A percentile compares a stretch with the other conserved stretches of the same genome.
These are phyloP conservation scores for Chrysochloris asiatica DNA, from an alignment of 2,113 vertebrate genomes.

Conservation along the genomic window DNA sequence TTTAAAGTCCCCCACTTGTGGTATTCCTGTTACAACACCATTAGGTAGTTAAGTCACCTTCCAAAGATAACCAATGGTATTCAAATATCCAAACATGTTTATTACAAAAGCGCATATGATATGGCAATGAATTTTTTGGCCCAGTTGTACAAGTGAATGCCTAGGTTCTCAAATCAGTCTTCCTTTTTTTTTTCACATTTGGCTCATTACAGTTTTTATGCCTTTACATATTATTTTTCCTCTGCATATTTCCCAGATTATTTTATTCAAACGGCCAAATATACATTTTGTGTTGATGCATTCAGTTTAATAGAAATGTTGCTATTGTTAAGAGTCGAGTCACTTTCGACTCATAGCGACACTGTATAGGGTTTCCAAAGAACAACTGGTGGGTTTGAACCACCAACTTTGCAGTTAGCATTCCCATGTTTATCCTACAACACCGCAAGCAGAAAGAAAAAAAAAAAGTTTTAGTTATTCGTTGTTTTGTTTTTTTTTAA, in stretches of 20 bases:
- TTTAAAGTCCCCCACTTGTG: background rate
- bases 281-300: slow-evolving; percentile 3
- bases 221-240: background rate
- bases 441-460: no score
- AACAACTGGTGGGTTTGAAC: no score
- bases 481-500: no score
- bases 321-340: no score
- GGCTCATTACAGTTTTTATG: background rate
- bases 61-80: background rate
- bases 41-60: background rate
- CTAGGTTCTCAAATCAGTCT: background rate
- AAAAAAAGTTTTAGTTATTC: no score
- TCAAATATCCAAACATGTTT: background rate
- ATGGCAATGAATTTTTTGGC: background rate
- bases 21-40: background rate
- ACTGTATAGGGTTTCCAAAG: no score
- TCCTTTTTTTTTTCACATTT: slow-evolving; percentile 3
- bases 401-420: no score
- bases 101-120: background rate
- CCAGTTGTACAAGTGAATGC: background rate
- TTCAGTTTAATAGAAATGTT: background rate
- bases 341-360: no score
- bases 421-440: no score
- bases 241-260: background rate
- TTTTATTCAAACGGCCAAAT: background rate